A percentile compares a stretch with the other conserved stretches of the same genome.
Evolutionary conservation across 2,113 vertebrate genomes (phyloP).

Genomic region (Sinocyclocheilus rhinocerous): DNA sequence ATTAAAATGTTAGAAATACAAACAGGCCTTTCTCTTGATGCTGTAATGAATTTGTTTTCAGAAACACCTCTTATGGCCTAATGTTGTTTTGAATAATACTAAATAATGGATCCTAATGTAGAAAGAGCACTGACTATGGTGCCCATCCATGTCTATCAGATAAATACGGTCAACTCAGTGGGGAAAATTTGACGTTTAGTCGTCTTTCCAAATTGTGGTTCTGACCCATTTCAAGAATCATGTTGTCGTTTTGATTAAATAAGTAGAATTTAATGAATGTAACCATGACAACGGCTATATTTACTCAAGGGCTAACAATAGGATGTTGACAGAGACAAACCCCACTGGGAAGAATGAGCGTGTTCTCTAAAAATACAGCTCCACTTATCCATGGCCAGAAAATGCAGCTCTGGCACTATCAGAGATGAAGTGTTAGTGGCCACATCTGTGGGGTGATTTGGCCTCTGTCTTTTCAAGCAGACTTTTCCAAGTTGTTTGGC

Average conservation of each 20-base stretch:
- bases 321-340: constrained; percentile 38
- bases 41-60: no score
- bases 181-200: no score
- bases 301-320: constrained; percentile 51
- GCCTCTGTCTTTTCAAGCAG: constrained; percentile 51
- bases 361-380: constrained; percentile 62
- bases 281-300: constrained; percentile 28
- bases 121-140: no score
- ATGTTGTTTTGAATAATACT: no score
- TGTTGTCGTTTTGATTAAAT: constrained; percentile 20
- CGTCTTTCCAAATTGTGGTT: neutral
- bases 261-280: constrained; percentile 61
- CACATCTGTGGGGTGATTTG: constrained; percentile 56
- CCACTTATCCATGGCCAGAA: constrained; percentile 61
- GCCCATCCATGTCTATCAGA: no score
- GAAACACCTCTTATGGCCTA: no score
- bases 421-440: constrained; percentile 43
- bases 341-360: constrained; percentile 41
- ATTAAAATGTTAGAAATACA: neutral
- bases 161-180: no score
- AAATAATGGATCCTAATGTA: no score
- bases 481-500: constrained; percentile 65
- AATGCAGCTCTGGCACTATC: constrained; percentile 47
- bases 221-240: neutral
- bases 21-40: neutral